Conservation (phyloP, 2,113 vertebrate genomes). For the Melanocharis versteri region DNA sequence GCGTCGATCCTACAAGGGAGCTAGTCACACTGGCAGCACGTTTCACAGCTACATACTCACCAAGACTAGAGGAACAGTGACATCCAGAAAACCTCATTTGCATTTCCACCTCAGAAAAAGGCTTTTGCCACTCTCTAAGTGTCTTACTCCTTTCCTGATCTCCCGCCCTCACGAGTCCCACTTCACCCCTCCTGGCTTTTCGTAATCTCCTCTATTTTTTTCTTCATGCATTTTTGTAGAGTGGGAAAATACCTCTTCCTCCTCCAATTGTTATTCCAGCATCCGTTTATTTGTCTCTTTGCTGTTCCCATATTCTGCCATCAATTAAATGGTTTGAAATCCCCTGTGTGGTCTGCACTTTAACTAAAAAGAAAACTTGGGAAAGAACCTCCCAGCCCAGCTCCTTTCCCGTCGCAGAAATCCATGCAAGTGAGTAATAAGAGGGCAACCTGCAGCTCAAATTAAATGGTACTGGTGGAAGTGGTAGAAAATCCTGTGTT, state of each 20-base stretch:
- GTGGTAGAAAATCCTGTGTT: not conserved
- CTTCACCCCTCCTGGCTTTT: not conserved
- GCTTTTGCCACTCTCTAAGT: not conserved
- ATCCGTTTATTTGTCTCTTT: not conserved
- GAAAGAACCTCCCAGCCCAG: not conserved
- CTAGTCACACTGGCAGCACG: not conserved
- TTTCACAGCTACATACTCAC: not conserved
- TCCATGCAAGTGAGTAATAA: not conserved
- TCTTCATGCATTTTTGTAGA: not conserved
- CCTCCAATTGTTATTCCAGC: not conserved
- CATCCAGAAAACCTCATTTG: not conserved
- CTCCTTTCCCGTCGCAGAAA: not conserved
- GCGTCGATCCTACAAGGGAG: fast-evolving
- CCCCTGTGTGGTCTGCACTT: not conserved
- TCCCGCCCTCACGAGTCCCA: not conserved
- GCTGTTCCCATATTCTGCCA: not conserved
- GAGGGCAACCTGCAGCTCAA: not conserved
- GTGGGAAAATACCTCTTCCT: not conserved
- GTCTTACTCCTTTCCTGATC: not conserved
- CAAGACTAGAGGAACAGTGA: not conserved
- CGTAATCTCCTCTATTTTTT: not conserved
- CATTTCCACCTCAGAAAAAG: not conserved
- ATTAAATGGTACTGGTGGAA: not conserved
- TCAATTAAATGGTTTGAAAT: not conserved
- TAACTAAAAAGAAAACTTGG: not conserved